Evolutionary conservation across 2,797 vertebrate genomes (phyloP).

Genomic region (Natrix natrix): DNA sequence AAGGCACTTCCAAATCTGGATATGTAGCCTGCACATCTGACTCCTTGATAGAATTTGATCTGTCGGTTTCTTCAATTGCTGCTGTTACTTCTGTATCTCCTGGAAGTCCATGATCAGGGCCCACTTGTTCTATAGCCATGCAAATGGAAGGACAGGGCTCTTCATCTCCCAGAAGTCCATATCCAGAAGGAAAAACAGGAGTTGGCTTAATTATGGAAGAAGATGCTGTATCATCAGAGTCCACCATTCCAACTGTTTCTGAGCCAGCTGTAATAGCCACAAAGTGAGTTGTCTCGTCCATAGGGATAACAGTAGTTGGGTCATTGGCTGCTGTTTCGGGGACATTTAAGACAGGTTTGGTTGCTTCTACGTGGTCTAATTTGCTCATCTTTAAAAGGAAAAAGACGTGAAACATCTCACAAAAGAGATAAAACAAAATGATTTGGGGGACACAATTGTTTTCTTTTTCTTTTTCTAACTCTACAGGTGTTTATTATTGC

Average conservation of each 20-base stretch:
- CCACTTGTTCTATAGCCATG: not conserved
- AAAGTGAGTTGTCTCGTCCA: not conserved
- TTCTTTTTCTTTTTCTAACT: no score
- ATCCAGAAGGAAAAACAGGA: not conserved
- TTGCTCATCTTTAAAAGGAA: conserved; percentile 63
- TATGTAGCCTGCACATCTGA: not conserved
- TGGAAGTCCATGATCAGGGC: not conserved
- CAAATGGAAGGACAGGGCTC: not conserved
- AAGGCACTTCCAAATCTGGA: not conserved
- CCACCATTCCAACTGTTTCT: not conserved
- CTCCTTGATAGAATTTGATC: not conserved
- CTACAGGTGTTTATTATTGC: not conserved
- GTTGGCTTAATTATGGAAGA: conserved; percentile 23
- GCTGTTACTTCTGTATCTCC: conserved; percentile 3
- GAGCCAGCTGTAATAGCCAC: conserved; percentile 4
- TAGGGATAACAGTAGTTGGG: not conserved
- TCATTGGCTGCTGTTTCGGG: not conserved
- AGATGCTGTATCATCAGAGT: not conserved
- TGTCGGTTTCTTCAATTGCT: not conserved
- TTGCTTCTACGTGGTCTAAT: conserved; percentile 17
- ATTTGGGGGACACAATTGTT: not conserved
- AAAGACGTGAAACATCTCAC: not conserved
- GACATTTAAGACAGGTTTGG: not conserved
- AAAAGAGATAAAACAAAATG: not conserved
- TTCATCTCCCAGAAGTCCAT: not conserved